A percentile compares a stretch with the other conserved stretches of the same genome.
These are phyloP conservation scores for Delphinus delphis DNA, from an alignment of 2,113 vertebrate species.

Conservation along the genomic window DNA sequence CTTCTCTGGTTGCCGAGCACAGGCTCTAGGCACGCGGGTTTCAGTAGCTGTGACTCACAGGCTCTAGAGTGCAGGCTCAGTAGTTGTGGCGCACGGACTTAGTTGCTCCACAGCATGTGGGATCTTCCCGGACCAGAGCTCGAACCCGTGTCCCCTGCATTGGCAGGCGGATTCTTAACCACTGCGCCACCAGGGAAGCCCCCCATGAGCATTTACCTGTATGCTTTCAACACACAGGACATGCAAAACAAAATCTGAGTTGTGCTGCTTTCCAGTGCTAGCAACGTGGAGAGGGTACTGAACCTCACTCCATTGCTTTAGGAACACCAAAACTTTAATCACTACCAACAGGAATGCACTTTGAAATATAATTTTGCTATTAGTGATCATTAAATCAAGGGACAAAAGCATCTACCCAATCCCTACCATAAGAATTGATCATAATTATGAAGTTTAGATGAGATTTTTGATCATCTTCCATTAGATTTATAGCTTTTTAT, in stretches of 20 bases:
- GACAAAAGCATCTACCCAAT: neutral
- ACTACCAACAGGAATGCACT: neutral
- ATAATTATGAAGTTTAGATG: neutral
- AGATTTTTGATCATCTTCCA: slow-evolving; percentile 15
- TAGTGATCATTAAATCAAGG: neutral
- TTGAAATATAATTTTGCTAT: neutral
- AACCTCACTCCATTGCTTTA: neutral
- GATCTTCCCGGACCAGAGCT: too few species aligned
- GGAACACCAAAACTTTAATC: neutral
- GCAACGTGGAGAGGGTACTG: neutral
- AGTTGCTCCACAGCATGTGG: too few species aligned
- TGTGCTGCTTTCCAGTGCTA: neutral
- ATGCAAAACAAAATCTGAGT: neutral
- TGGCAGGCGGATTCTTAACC: too few species aligned
- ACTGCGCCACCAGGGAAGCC: too few species aligned
- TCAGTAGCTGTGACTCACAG: too few species aligned
- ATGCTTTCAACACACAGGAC: neutral
- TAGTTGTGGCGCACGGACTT: too few species aligned
- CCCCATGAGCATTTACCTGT: neutral
- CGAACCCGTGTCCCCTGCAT: too few species aligned
- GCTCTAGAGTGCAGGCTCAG: too few species aligned
- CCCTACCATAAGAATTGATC: neutral
- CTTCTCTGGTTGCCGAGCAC: too few species aligned
- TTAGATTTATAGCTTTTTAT: neutral
- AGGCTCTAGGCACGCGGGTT: too few species aligned